Conservation (phyloP, 2,888 invertebrate species). For the Gasteruption jaculator region DNA sequence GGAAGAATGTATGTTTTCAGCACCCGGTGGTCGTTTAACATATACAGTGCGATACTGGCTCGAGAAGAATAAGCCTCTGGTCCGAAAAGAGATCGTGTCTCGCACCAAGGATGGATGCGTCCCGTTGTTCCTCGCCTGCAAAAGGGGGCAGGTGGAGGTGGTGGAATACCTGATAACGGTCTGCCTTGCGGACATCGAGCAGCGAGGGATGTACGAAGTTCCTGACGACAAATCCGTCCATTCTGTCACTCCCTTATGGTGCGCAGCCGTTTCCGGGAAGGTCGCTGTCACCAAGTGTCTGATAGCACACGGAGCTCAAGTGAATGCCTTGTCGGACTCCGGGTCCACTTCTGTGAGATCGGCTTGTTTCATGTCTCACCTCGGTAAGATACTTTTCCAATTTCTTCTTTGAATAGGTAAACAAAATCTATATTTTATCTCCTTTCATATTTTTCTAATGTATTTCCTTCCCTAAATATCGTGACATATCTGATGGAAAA, state of each 20-base stretch:
- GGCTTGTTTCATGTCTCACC: conserved; percentile 89
- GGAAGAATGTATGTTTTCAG: conserved; percentile 63
- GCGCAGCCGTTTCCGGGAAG: conserved; percentile 83
- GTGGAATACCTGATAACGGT: conserved; percentile 80
- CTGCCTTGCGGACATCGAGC: conserved; percentile 82
- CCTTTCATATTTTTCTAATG: too few species aligned
- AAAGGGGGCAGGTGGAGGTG: conserved; percentile 76
- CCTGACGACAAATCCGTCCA: conserved; percentile 77
- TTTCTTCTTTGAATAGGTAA: too few species aligned
- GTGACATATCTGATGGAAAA: conserved; percentile 71
- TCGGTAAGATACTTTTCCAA: conserved; percentile 62
- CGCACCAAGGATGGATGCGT: conserved; percentile 73
- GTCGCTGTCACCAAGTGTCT: conserved; percentile 73
- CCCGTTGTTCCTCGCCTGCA: conserved; percentile 74
- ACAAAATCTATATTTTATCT: too few species aligned
- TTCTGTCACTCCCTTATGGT: conserved; percentile 86
- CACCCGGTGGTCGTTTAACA: conserved; percentile 66
- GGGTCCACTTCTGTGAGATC: conserved; percentile 87
- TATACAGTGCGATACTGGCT: conserved; percentile 55
- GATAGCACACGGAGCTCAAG: conserved; percentile 73
- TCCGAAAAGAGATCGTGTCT: conserved; percentile 65
- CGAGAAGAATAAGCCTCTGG: conserved; percentile 58
- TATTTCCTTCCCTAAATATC: conserved; percentile 36
- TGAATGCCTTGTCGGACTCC: conserved; percentile 84
- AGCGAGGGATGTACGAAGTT: conserved; percentile 79